Evolutionary conservation across 2,888 invertebrate genomes (phyloP).

Genomic region (Cyclophora albipunctata): DNA sequence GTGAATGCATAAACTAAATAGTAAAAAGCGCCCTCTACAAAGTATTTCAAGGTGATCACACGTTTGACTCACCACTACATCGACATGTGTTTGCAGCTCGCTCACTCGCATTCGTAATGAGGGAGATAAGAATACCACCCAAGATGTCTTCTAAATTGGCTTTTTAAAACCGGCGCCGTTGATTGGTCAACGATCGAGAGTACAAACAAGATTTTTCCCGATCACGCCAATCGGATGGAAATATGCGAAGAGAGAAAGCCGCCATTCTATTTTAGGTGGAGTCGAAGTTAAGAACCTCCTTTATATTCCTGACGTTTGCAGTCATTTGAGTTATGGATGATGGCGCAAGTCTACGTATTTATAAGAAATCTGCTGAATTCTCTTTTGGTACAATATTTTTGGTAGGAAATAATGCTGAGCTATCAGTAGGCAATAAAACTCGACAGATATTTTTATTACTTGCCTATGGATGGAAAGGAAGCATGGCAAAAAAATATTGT

Average conservation of each 20-base stretch:
- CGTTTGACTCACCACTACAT: constrained; percentile 36
- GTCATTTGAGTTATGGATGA: constrained; percentile 69
- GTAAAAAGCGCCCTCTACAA: constrained; percentile 51
- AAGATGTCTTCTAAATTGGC: constrained; percentile 53
- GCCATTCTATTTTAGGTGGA: constrained; percentile 70
- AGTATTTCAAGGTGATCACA: constrained; percentile 15
- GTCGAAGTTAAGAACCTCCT: constrained; percentile 61
- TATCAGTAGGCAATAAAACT: constrained; percentile 25
- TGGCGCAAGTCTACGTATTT: constrained; percentile 61
- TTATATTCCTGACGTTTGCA: constrained; percentile 71
- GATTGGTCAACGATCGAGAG: constrained; percentile 57
- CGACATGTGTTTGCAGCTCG: constrained; percentile 34
- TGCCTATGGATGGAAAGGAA: neutral
- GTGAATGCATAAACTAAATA: constrained; percentile 35
- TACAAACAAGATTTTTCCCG: constrained; percentile 44
- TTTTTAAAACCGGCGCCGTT: constrained; percentile 48
- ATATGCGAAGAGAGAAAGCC: constrained; percentile 47
- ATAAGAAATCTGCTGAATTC: constrained; percentile 55
- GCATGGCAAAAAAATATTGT: too few species aligned
- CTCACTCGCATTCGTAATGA: constrained; percentile 46
- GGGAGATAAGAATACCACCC: constrained; percentile 44
- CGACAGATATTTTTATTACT: constrained; percentile 8
- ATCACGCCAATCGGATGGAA: constrained; percentile 51
- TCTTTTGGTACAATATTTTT: constrained; percentile 36
- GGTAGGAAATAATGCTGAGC: constrained; percentile 36